phyloP scores from a whole-genome alignment of 2,888 invertebrate species.

The Agrilus mali region DNA sequence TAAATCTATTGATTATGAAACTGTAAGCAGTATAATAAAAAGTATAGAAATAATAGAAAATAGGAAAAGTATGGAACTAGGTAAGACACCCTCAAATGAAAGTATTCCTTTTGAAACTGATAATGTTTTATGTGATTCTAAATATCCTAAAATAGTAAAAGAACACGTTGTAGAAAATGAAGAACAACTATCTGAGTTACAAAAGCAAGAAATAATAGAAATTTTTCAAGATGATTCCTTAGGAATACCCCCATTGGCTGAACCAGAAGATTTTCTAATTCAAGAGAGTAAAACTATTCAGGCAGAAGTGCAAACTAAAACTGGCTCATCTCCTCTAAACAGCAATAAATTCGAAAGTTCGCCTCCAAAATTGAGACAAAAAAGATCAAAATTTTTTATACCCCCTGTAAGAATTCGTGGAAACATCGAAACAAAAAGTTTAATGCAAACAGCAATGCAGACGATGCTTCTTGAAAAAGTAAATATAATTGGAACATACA shows the following conservation, averaged over 20 bases:
- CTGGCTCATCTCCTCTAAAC: too few species aligned
- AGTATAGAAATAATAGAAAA: too few species aligned
- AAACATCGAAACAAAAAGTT: constrained; percentile 18
- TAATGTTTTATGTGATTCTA: too few species aligned
- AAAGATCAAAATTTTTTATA: constrained; percentile 13
- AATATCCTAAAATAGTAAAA: too few species aligned
- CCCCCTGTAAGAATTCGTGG: constrained; percentile 17
- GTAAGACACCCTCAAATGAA: too few species aligned
- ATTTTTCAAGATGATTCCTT: too few species aligned
- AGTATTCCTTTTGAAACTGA: too few species aligned
- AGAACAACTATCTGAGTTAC: constrained; percentile 24
- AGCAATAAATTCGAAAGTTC: too few species aligned
- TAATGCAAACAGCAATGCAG: constrained; percentile 29
- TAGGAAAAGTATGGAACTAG: too few species aligned
- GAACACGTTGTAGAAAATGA: constrained; percentile 19
- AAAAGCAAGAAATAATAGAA: background rate
- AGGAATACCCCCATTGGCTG: constrained; percentile 10
- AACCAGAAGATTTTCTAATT: constrained; percentile 10
- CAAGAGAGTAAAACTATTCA: constrained; percentile 1
- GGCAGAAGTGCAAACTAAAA: too few species aligned
- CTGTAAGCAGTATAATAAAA: background rate
- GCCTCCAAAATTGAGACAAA: too few species aligned
- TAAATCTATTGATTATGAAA: too few species aligned
- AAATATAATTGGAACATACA: constrained; percentile 23
- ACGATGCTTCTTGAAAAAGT: constrained; percentile 28